Percentiles rank a stretch among this genome's conserved stretches.
Conservation (phyloP, 2,113 vertebrate genomes). For the Urocitellus parryii region DNA sequence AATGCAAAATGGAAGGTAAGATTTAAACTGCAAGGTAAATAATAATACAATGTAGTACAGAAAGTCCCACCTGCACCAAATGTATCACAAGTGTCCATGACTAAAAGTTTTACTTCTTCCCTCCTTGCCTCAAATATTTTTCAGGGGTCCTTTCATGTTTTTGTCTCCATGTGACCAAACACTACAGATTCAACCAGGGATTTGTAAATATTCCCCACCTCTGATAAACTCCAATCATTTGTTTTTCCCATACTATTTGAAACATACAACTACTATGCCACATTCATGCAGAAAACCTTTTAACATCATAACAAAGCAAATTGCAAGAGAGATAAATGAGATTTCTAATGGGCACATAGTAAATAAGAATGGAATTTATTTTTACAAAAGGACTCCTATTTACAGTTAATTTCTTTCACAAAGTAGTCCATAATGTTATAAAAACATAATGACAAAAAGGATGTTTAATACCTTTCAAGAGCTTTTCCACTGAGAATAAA, state of each 20-base stretch:
- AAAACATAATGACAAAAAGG: conserved; percentile 17
- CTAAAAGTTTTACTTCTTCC: not conserved
- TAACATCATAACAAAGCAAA: conserved; percentile 42
- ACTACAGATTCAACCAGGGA: not conserved
- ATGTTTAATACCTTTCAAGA: not conserved
- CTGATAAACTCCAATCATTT: not conserved
- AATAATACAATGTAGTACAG: not conserved
- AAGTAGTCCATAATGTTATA: not conserved
- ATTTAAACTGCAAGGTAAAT: not conserved
- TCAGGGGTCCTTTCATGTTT: not conserved
- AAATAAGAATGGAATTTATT: conserved; percentile 52
- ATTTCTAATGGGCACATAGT: conserved; percentile 36
- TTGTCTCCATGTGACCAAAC: not conserved
- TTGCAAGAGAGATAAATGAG: conserved; percentile 57
- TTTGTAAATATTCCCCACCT: conserved; percentile 20
- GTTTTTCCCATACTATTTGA: conserved; percentile 12
- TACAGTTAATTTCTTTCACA: conserved; percentile 13
- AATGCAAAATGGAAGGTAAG: not conserved
- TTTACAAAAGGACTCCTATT: not conserved
- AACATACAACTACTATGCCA: not conserved
- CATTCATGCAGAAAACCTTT: not conserved
- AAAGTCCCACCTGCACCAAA: not conserved
- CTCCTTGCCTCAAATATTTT: not conserved
- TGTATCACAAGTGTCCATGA: not conserved
- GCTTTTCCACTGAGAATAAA: conserved; percentile 38